Conservation (phyloP, 2,113 vertebrate genomes). For the Sebastes schlegelii region DNA sequence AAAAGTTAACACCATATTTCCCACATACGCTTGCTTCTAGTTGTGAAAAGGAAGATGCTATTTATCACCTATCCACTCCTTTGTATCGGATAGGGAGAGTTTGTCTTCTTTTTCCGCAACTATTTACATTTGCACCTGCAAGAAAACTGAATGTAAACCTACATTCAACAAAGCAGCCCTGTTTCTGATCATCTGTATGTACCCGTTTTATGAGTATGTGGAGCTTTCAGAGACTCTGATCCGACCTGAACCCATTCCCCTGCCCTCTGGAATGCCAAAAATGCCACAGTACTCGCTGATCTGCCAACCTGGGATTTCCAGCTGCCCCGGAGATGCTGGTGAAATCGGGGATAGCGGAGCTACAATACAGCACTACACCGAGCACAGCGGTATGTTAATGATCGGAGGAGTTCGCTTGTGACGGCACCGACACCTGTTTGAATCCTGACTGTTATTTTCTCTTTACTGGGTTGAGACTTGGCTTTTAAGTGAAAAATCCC, state of each 20-base stretch:
- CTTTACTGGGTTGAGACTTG: background rate
- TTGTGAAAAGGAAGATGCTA: background rate
- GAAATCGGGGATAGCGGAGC: conserved; percentile 26
- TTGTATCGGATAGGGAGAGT: background rate
- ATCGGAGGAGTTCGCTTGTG: background rate
- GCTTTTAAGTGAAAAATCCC: too few relatives aligned
- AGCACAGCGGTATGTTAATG: background rate
- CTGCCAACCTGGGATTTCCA: conserved; percentile 55
- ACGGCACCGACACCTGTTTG: conserved; percentile 9
- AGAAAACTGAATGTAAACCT: background rate
- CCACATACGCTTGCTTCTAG: background rate
- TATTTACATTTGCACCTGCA: background rate
- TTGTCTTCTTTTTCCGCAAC: background rate
- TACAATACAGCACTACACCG: background rate
- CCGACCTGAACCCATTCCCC: conserved; percentile 51
- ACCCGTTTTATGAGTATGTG: conserved; percentile 12
- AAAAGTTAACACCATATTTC: background rate
- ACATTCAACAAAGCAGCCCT: background rate
- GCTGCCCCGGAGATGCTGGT: conserved; percentile 43
- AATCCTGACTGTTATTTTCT: background rate
- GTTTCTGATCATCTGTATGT: conserved; percentile 1
- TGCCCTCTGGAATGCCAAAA: conserved; percentile 63
- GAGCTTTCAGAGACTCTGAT: conserved; percentile 36
- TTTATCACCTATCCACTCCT: background rate
- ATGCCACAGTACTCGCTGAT: conserved; percentile 44